These are phyloP conservation scores for Tamandua tetradactyla DNA, from an alignment of 2,797 vertebrate genomes.

Conservation along the genomic window DNA sequence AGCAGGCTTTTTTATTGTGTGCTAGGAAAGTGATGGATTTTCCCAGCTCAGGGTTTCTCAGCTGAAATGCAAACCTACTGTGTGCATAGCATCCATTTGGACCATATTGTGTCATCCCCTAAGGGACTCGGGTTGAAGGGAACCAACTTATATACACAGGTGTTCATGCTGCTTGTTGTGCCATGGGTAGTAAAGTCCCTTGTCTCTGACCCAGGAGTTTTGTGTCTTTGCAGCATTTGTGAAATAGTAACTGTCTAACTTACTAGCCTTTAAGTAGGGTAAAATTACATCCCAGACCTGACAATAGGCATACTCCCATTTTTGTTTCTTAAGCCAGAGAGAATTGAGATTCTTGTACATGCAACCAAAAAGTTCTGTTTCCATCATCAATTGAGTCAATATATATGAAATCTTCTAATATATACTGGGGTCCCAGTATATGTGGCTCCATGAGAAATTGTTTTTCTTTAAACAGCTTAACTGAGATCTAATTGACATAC, in stretches of 20 bases:
- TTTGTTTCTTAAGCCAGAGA: not conserved
- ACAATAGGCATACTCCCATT: not conserved
- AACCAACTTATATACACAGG: not conserved
- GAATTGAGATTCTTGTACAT: not conserved
- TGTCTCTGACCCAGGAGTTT: not conserved
- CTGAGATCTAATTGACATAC: not conserved
- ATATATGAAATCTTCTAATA: not conserved
- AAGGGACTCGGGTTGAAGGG: not conserved
- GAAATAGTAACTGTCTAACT: not conserved
- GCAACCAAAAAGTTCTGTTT: not conserved
- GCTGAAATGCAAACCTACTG: not conserved
- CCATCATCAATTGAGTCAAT: not conserved
- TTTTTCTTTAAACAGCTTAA: constrained; percentile 1
- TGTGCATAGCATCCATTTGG: not conserved
- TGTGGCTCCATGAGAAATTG: not conserved
- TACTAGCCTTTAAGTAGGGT: not conserved
- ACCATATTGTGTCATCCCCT: not conserved
- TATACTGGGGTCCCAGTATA: not conserved
- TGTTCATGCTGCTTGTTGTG: not conserved
- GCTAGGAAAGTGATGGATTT: not conserved
- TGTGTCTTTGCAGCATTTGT: not conserved
- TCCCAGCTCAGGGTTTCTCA: not conserved
- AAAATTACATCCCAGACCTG: not conserved
- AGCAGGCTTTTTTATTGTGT: not conserved
- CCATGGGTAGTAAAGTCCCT: not conserved